Percentiles rank a stretch among this genome's conserved stretches.
Conservation (phyloP, 1,140 invertebrate species). For the Steinernema khuongi region DNA sequence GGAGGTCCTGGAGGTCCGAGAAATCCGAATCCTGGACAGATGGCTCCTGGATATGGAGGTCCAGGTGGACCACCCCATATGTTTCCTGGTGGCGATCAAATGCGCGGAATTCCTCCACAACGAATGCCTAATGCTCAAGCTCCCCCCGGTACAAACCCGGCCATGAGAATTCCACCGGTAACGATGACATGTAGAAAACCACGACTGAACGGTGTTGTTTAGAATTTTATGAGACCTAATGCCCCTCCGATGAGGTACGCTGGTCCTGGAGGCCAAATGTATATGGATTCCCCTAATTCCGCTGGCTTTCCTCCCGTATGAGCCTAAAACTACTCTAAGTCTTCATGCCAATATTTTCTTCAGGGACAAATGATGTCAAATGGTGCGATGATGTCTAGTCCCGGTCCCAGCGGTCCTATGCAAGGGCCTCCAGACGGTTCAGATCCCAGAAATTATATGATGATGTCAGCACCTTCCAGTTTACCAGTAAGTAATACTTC, state of each 20-base stretch:
- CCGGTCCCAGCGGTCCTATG: not conserved
- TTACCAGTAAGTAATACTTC: not conserved
- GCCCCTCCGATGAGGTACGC: not conserved
- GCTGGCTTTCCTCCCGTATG: not conserved
- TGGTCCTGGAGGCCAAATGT: constrained; percentile 1
- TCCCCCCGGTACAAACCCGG: constrained; percentile 4
- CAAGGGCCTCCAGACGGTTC: not conserved
- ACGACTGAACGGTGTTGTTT: not conserved
- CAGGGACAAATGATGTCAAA: constrained; percentile 1
- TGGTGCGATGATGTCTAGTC: constrained; percentile 12
- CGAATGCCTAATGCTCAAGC: not conserved
- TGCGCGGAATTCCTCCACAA: constrained; percentile 1
- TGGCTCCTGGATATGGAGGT: not conserved
- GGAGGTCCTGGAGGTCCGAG: not conserved
- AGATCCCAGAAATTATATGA: constrained; percentile 1
- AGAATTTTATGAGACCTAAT: not conserved
- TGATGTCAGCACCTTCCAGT: not conserved
- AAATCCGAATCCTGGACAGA: constrained; percentile 11
- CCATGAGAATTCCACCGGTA: constrained; percentile 5
- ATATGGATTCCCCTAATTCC: not conserved
- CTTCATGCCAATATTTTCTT: not conserved
- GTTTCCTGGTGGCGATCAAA: not conserved
- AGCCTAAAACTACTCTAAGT: not conserved
- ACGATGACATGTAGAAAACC: not conserved
- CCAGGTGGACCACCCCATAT: not conserved